Evolutionary conservation across 2,888 invertebrate species (phyloP).

Genomic region (Mesorhabditis spiculigera): DNA sequence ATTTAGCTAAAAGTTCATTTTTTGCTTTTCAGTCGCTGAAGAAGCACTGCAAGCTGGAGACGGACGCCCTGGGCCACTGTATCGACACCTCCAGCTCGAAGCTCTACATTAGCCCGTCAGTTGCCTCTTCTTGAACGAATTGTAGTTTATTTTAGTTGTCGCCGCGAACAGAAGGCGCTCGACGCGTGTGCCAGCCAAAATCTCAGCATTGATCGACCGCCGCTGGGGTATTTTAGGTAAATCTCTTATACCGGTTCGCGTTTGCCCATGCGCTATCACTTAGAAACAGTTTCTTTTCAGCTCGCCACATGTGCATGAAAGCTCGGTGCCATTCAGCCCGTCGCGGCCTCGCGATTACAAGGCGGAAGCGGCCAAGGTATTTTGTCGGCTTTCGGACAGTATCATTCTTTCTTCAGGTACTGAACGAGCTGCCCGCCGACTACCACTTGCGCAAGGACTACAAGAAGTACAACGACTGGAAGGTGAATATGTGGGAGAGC

Average conservation of each 20-base stretch:
- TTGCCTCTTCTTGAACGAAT: slow-evolving; percentile 6
- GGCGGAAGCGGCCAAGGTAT: slow-evolving; percentile 54
- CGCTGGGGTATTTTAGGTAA: slow-evolving; percentile 75
- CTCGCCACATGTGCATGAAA: slow-evolving; percentile 65
- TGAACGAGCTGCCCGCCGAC: slow-evolving; percentile 45
- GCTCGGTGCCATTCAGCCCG: slow-evolving; percentile 43
- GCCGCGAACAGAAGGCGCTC: slow-evolving; percentile 78
- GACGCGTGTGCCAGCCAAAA: slow-evolving; percentile 82
- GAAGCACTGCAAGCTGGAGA: slow-evolving; percentile 30
- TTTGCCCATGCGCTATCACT: no score
- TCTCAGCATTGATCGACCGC: slow-evolving; percentile 75
- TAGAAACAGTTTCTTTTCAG: background rate
- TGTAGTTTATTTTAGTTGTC: slow-evolving; percentile 67
- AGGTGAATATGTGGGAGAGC: background rate
- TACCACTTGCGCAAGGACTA: slow-evolving; percentile 48
- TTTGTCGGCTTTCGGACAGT: no score
- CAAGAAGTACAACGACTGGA: slow-evolving; percentile 51
- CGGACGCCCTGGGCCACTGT: slow-evolving; percentile 46
- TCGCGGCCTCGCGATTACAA: slow-evolving; percentile 52
- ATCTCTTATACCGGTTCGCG: background rate
- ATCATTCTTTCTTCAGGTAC: background rate
- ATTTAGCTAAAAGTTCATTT: no score
- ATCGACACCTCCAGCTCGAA: slow-evolving; percentile 46
- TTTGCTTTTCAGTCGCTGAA: background rate
- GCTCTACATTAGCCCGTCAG: slow-evolving; percentile 44